Base-by-base conservation (phyloP, 2,797 vertebrate genomes). In the Eulemur mongoz region DNA sequence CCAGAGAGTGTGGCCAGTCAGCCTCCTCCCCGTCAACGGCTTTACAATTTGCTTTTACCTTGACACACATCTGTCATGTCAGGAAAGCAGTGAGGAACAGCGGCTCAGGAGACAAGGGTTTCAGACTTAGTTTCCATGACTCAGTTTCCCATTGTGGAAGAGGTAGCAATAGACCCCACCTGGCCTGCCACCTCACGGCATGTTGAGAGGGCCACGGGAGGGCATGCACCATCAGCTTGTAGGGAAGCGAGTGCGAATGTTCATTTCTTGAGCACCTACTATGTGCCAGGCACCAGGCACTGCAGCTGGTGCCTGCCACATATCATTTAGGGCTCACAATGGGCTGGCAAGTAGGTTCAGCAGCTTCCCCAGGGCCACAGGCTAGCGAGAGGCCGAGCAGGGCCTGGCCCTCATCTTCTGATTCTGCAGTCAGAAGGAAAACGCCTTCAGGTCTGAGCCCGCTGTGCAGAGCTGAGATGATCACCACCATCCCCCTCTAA, bases 1-100 rank as follows among this genome's bases (percentile, higher is more conserved):
- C 50, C 84, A 25, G 22, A 63, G 23, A 35, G 20, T 0, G 1
- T 0, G 23, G 54, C 20, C 3, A 5, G 12, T 11, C 59, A 18
- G 9, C 6, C 43, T 30, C 45, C 52, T 22, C 18, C 63, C 20
- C 0, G 0, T 17, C 20, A 63, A 9, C 30, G 52, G 40, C 54
- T 83, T 35, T 70, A 65, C 23, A 6, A 25, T 67, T 35, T 32
- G 35, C 63, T 59, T n/a, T 61, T 70, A 87, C 59, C 69, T 48
- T 4, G 32, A 48, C 32, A 20, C 15, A 6, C 7, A n/a, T 50
- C 76, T n/a, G 7, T 12, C 52, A 17, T 0, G 0, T n/a, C n/a
- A 25, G 63, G 43, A 92, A 92, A 95, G 78, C 27, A 18, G 45
- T 32, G n/a, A 18, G 23, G 38, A 20, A 54, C n/a, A 10, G 54